phyloP scores from a whole-genome alignment of 1,140 invertebrate genomes.

The Drosophila sproati region DNA sequence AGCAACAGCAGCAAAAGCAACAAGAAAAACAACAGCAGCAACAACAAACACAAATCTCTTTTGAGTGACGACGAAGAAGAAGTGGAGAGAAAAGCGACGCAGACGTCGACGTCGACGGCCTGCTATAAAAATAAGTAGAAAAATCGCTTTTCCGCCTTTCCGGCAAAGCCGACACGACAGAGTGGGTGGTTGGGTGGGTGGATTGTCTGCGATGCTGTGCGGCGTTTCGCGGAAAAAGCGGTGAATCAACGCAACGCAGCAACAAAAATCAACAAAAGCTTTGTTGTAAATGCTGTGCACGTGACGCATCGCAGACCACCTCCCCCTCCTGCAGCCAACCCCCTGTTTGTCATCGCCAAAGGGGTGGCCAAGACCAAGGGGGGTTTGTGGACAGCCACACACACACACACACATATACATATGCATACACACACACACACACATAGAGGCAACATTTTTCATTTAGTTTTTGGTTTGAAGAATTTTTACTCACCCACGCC shows the following conservation, averaged over 20 bases:
- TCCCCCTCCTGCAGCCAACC: neutral
- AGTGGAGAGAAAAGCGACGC: conserved; percentile 20
- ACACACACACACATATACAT: conserved; percentile 15
- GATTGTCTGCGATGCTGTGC: conserved; percentile 45
- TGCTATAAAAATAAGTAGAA: conserved; percentile 76
- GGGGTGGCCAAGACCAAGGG: conserved; percentile 38
- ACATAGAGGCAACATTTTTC: conserved; percentile 2
- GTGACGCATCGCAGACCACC: conserved; percentile 58
- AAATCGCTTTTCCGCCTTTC: conserved; percentile 76
- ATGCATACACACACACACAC: conserved; percentile 9
- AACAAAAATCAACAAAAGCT: conserved; percentile 58
- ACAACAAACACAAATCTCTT: conserved; percentile 71
- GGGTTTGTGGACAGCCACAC: conserved; percentile 29
- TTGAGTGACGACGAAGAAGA: conserved; percentile 46
- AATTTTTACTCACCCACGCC: conserved; percentile 76
- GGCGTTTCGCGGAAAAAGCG: conserved; percentile 75
- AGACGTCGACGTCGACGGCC: conserved; percentile 23
- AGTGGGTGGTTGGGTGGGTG: conserved; percentile 29
- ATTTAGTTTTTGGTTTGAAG: conserved; percentile 12
- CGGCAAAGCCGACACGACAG: conserved; percentile 19
- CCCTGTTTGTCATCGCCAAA: conserved; percentile 9
- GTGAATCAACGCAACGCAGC: conserved; percentile 71
- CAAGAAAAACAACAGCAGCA: conserved; percentile 48
- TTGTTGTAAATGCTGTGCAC: conserved; percentile 52
- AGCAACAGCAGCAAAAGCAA: conserved; percentile 51